Evolutionary conservation across 2,113 vertebrate genomes (phyloP).

Genomic region (Gasterosteus aculeatus): DNA sequence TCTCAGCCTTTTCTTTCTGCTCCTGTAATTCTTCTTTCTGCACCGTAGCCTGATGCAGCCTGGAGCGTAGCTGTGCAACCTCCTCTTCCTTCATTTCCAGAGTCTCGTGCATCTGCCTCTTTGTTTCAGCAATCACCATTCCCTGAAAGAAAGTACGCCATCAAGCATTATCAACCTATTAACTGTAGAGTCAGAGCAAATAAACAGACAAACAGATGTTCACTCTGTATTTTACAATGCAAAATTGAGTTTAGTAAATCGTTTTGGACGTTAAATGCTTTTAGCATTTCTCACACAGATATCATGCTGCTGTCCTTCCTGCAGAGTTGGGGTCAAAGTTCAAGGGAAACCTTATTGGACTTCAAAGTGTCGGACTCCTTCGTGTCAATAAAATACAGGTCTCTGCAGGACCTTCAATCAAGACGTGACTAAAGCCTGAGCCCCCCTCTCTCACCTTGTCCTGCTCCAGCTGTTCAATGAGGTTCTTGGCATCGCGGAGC

Average conservation of each 20-base stretch:
- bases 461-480: conserved; percentile 96
- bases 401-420: conserved; percentile 25
- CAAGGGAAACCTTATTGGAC: conserved; percentile 57
- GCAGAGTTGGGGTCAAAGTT: conserved; percentile 64
- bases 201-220: neutral
- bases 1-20: conserved; percentile 95
- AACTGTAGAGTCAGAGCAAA: neutral
- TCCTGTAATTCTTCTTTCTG: conserved; percentile 90
- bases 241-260: conserved; percentile 21
- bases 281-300: conserved; percentile 51
- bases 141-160: conserved; percentile 81
- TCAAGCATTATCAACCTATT: neutral
- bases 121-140: conserved; percentile 98
- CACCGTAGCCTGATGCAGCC: conserved; percentile 83
- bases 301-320: conserved; percentile 37
- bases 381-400: conserved; percentile 28
- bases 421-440: conserved; percentile 10
- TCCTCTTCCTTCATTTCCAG: conserved; percentile 98
- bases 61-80: conserved; percentile 86
- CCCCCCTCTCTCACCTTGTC: conserved; percentile 87
- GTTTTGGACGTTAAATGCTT: conserved; percentile 34
- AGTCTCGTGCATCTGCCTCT: conserved; percentile 96
- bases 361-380: conserved; percentile 33
- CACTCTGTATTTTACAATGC: conserved; percentile 11
- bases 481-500: conserved; percentile 94